Conservation (phyloP, 2,888 invertebrate species). For the Heliconius ethilla region DNA sequence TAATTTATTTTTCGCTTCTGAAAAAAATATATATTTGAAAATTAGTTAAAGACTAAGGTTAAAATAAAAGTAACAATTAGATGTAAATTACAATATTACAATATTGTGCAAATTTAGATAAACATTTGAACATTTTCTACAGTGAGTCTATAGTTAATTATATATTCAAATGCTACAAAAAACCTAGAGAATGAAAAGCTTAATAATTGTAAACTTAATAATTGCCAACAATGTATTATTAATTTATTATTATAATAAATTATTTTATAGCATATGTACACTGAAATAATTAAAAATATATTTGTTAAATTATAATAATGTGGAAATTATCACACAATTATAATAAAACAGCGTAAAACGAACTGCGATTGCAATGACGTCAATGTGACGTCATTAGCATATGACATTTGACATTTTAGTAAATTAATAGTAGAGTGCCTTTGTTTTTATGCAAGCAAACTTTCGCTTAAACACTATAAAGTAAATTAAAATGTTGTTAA, state of each 20-base stretch:
- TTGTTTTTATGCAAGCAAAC: slow-evolving; percentile 52
- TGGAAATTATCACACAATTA: background rate
- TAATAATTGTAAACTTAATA: too few relatives aligned
- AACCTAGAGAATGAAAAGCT: background rate
- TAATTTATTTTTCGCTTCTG: too few relatives aligned
- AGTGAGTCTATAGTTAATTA: too few relatives aligned
- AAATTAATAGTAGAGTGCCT: slow-evolving; percentile 41
- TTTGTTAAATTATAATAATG: background rate
- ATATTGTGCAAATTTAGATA: too few relatives aligned
- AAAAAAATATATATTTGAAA: too few relatives aligned
- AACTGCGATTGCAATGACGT: slow-evolving; percentile 57
- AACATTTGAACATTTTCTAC: too few relatives aligned
- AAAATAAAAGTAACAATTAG: too few relatives aligned
- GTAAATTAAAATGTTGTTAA: slow-evolving; percentile 48
- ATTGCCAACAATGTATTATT: too few relatives aligned
- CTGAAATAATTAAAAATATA: background rate
- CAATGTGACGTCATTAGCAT: slow-evolving; percentile 67
- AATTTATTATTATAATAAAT: background rate
- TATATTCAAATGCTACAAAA: background rate
- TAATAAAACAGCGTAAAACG: slow-evolving; percentile 39
- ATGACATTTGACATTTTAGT: slow-evolving; percentile 58
- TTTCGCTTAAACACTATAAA: slow-evolving; percentile 49
- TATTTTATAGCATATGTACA: background rate
- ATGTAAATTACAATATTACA: too few relatives aligned
- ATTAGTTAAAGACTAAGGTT: too few relatives aligned